Evolutionary conservation across 1,140 invertebrate genomes (phyloP).

Genomic region (Trichonephila inaurata): DNA sequence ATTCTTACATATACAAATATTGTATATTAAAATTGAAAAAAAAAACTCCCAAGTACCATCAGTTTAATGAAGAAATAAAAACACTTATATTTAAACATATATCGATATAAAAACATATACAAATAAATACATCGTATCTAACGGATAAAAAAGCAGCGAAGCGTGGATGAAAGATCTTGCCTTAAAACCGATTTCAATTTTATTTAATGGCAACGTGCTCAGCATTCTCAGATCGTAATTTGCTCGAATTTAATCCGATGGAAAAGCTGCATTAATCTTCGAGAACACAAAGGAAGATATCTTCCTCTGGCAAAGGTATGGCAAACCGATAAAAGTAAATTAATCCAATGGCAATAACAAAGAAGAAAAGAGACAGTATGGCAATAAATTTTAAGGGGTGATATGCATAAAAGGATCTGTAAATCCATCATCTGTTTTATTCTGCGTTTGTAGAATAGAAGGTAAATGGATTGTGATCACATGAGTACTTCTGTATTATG

Average conservation of each 20-base stretch:
- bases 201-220: not conserved
- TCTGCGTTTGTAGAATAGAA: too few relatives aligned
- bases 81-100: too few relatives aligned
- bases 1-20: too few relatives aligned
- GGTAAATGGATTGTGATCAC: too few relatives aligned
- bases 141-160: too few relatives aligned
- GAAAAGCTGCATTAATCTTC: conserved; percentile 3
- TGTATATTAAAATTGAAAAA: too few relatives aligned
- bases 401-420: not conserved
- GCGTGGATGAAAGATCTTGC: not conserved
- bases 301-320: not conserved
- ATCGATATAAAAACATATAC: too few relatives aligned
- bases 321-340: not conserved
- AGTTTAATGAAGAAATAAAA: too few relatives aligned
- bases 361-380: not conserved
- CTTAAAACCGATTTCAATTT: not conserved
- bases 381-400: not conserved
- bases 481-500: too few relatives aligned
- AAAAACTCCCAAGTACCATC: too few relatives aligned
- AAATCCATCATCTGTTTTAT: too few relatives aligned
- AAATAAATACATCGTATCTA: too few relatives aligned
- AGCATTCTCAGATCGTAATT: not conserved
- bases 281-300: not conserved
- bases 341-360: not conserved
- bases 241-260: conserved; percentile 13